Evolutionary conservation across 1,140 invertebrate genomes (phyloP).

Genomic region (Bombus huntii): DNA sequence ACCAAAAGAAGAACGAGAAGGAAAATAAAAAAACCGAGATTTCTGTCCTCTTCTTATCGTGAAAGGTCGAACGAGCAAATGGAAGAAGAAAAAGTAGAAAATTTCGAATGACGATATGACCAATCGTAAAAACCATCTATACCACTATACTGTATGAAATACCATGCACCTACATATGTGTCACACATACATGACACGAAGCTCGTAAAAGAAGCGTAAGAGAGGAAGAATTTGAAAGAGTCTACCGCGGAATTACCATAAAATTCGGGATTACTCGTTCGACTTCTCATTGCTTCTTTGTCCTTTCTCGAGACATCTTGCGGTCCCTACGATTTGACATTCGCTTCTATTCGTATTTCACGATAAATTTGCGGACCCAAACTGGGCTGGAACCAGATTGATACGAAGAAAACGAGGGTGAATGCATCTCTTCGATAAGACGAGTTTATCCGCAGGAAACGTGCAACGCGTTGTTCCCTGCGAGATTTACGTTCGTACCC

Average conservation of each 20-base stretch:
- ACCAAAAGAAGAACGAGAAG: background rate
- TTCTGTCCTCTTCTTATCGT: background rate
- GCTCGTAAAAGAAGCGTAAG: background rate
- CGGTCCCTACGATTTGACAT: background rate
- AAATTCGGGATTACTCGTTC: background rate
- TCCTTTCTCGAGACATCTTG: too few species aligned
- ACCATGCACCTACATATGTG: background rate
- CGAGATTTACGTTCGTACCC: background rate
- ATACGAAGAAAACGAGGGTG: background rate
- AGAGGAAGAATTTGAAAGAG: too few species aligned
- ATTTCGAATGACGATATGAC: background rate
- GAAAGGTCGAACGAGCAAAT: background rate
- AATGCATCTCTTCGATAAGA: conserved; percentile 5
- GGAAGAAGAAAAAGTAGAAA: background rate
- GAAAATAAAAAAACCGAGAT: background rate
- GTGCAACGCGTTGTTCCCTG: background rate
- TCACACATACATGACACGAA: too few species aligned
- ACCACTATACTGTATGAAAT: background rate
- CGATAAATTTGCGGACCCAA: background rate
- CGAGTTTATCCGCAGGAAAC: background rate
- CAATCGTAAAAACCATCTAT: background rate
- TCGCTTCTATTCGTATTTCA: background rate
- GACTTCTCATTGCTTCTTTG: background rate
- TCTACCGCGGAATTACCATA: background rate
- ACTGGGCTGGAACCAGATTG: too few species aligned